Conservation (phyloP, 2,113 vertebrate genomes). For the Leptodactylus fuscus region DNA sequence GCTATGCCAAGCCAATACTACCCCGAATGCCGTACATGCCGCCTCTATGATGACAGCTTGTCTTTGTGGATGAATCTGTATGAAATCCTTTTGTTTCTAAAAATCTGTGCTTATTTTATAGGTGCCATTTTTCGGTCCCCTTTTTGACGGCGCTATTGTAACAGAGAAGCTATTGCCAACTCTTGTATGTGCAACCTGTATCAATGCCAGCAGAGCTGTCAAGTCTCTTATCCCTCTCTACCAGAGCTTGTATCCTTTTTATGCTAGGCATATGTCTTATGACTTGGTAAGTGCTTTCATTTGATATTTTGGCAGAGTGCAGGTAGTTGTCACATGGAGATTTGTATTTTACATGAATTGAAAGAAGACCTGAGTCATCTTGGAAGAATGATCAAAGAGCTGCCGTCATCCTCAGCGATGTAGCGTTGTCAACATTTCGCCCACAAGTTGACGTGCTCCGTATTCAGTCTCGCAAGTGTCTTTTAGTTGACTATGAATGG, state of each 20-base stretch:
- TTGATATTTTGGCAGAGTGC: not conserved
- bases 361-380: not conserved
- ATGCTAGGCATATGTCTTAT: not conserved
- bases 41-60: not conserved
- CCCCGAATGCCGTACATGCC: not conserved
- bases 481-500: not conserved
- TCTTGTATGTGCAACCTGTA: slow-evolving; percentile 89
- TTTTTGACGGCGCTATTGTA: slow-evolving; percentile 94
- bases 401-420: not conserved
- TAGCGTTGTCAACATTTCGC: not conserved
- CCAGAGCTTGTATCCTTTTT: slow-evolving; percentile 98
- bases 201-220: slow-evolving; percentile 97
- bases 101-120: slow-evolving; percentile 65
- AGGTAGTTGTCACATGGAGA: not conserved
- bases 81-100: not conserved
- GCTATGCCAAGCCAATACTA: not conserved
- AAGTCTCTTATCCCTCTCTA: slow-evolving; percentile 96
- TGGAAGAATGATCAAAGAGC: not conserved
- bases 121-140: slow-evolving; percentile 96
- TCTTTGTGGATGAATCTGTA: not conserved
- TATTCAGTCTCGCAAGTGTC: not conserved
- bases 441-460: not conserved
- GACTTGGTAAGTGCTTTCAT: slow-evolving; percentile 11
- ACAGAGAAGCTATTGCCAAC: slow-evolving; percentile 89
- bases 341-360: not conserved